Conservation (phyloP, 2,797 vertebrate genomes). For the Pipistrellus kuhlii region DNA sequence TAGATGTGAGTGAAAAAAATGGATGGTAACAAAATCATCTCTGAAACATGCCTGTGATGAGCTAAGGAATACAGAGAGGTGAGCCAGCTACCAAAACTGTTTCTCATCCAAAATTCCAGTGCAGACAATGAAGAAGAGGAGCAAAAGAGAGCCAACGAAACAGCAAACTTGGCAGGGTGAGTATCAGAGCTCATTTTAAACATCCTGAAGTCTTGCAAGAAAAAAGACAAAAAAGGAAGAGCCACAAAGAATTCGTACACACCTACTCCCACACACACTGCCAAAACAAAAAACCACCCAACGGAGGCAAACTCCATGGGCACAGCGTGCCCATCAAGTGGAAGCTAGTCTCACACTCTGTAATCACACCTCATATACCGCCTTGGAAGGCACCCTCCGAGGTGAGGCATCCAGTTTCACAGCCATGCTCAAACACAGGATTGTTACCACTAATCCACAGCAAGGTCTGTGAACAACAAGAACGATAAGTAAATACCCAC, state of each 20-base stretch:
- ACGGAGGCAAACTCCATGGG: conserved; percentile 33
- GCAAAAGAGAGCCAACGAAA: neutral
- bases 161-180: neutral
- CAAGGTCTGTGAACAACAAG: conserved; percentile 51
- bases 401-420: conserved; percentile 66
- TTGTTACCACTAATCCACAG: conserved; percentile 51
- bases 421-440: conserved; percentile 55
- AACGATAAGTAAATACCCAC: conserved; percentile 31
- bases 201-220: neutral
- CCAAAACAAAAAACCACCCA: neutral
- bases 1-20: neutral
- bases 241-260: neutral
- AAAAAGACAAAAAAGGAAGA: conserved; percentile 17
- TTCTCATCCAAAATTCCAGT: neutral
- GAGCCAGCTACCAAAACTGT: neutral
- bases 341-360: conserved; percentile 65
- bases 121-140: neutral
- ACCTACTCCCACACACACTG: neutral
- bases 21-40: neutral
- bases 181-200: neutral
- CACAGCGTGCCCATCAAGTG: conserved; percentile 15
- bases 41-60: neutral
- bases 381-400: conserved; percentile 61
- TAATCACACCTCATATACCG: conserved; percentile 70
- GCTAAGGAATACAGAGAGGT: neutral